These are phyloP conservation scores for Zaprionus ghesquierei DNA, from an alignment of 1,140 invertebrate genomes.

Conservation along the genomic window DNA sequence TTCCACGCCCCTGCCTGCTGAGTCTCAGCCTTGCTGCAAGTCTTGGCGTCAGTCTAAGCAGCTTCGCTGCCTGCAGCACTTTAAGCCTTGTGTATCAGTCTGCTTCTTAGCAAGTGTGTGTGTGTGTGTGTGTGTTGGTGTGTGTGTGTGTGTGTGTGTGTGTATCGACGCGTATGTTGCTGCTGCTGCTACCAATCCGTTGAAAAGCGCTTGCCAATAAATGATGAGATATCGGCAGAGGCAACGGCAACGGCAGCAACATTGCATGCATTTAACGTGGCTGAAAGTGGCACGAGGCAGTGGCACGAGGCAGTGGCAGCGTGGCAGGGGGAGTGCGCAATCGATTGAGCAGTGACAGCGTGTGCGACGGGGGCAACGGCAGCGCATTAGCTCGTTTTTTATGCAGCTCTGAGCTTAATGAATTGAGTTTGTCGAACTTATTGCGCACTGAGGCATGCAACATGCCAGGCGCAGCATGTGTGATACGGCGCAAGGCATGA, in stretches of 20 bases:
- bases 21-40: not conserved
- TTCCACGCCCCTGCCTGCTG: not conserved
- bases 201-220: conserved; percentile 80
- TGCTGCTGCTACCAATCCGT: conserved; percentile 65
- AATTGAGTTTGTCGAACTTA: conserved; percentile 81
- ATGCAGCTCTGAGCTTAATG: conserved; percentile 73
- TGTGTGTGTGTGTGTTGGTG: not conserved
- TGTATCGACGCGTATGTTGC: conserved; percentile 31
- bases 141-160: conserved; percentile 12
- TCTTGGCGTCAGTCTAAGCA: conserved; percentile 18
- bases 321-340: not conserved
- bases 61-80: conserved; percentile 37
- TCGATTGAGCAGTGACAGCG: not conserved
- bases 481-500: not conserved
- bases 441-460: conserved; percentile 75
- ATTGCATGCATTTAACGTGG: conserved; percentile 20
- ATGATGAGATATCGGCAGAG: conserved; percentile 67
- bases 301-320: not conserved
- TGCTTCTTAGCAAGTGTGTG: conserved; percentile 16
- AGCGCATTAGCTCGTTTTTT: conserved; percentile 73
- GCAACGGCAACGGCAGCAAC: conserved; percentile 10
- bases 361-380: not conserved
- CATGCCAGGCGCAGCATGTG: conserved; percentile 54
- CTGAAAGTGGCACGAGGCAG: not conserved
- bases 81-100: conserved; percentile 39